Percentiles rank a stretch among this genome's conserved stretches.
Evolutionary conservation across 2,797 vertebrate genomes (phyloP).

Genomic region (Serranus cabrilla): DNA sequence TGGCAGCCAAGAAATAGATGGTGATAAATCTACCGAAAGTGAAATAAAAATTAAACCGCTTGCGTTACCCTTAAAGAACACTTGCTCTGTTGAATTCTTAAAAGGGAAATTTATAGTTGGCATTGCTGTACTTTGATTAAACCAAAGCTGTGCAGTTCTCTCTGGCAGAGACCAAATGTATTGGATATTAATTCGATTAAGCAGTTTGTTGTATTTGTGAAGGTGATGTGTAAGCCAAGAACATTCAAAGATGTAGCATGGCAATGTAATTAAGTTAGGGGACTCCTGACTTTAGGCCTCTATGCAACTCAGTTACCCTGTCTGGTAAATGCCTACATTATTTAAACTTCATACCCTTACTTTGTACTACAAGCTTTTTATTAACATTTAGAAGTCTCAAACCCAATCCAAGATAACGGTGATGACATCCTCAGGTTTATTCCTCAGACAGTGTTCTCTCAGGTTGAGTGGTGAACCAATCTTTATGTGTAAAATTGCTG

Average conservation of each 20-base stretch:
- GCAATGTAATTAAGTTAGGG: neutral
- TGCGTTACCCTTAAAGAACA: neutral
- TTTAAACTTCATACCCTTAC: neutral
- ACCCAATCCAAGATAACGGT: neutral
- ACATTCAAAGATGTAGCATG: slow-evolving; percentile 11
- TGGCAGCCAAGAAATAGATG: neutral
- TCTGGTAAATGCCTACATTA: neutral
- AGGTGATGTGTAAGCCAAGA: slow-evolving; percentile 10
- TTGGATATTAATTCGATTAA: neutral
- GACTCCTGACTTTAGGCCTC: neutral
- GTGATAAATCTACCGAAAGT: neutral
- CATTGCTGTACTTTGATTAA: neutral
- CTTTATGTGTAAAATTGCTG: neutral
- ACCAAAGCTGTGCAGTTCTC: neutral
- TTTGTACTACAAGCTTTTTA: neutral
- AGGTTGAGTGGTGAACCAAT: neutral
- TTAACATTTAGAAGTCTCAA: neutral
- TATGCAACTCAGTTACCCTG: neutral
- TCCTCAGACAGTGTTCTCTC: neutral
- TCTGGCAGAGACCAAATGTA: neutral
- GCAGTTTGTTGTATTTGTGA: neutral
- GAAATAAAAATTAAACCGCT: neutral
- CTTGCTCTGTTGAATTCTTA: neutral
- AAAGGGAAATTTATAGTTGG: neutral
- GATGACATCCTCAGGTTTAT: neutral